Conservation (phyloP, 2,797 vertebrate species). For the Scleropages formosus region DNA sequence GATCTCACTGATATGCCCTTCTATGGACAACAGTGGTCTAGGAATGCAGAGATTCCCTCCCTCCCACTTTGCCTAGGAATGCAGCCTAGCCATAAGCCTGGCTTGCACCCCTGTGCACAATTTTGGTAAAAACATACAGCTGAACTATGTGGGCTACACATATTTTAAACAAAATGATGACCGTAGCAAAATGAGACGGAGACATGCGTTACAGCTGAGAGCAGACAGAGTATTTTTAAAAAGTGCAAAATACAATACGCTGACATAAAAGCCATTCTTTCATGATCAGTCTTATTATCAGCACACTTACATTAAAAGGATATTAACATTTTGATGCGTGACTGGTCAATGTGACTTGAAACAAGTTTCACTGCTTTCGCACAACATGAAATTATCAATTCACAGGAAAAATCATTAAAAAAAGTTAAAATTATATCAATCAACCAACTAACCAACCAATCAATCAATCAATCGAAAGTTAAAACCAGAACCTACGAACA, state of each 20-base stretch:
- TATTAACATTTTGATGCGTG: too few relatives aligned
- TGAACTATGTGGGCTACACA: background rate
- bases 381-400: too few relatives aligned
- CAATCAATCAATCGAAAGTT: too few relatives aligned
- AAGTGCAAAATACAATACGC: background rate
- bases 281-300: too few relatives aligned
- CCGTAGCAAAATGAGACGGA: background rate
- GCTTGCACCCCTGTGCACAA: background rate
- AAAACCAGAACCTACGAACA: too few relatives aligned
- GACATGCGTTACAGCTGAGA: background rate
- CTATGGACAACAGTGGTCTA: constrained; percentile 26
- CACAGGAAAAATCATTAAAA: too few relatives aligned
- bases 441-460: too few relatives aligned
- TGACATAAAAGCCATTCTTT: too few relatives aligned
- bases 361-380: too few relatives aligned
- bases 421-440: too few relatives aligned
- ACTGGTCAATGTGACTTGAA: too few relatives aligned
- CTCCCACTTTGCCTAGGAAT: constrained; percentile 25
- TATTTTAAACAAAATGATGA: background rate
- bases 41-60: constrained; percentile 29
- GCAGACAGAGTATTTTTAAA: background rate
- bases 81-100: background rate
- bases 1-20: constrained; percentile 35
- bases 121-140: background rate
- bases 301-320: too few relatives aligned